Evolutionary conservation across 2,797 vertebrate genomes (phyloP), one percentile per base, ranked within the genome.

Genomic region (Clarias pachynema): DNA sequence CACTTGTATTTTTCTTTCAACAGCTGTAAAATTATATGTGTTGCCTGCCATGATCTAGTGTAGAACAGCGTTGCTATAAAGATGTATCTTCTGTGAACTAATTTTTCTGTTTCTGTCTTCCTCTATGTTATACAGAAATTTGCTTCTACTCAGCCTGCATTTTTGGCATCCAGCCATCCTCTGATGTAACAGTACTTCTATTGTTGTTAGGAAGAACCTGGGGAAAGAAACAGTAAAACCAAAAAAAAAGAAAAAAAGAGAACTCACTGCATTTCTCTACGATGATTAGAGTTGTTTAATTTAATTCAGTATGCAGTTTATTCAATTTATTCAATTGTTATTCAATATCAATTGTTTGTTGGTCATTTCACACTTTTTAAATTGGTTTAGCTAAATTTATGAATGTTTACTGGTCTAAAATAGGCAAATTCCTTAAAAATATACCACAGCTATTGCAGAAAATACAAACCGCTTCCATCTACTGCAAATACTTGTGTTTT

Each of bases 111-210:
- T 37, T 37, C 34, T 75, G 84, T 86, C 81, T 74, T 59, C 63
- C 16, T 60, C 73, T 87, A 85, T 59, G 62, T 85, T 87, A 57
- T 78, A 49, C 87, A 60, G 84, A 85, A 89, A 91, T 93, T 92
- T 91, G 83, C 29, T 9, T 84, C 3, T 80, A 31, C 40, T 81
- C 18, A 66, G 73, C 59, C 56, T 68, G 44, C 7, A 18, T 18
- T 75, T 84, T 73, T 88, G 77, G 29, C 79, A 84, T 26, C 60
- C 63, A 82, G 29, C 29, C 66, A 83, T n/a, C 16, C 62, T 81
- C 74, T 53, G 26, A 34, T 59, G 29, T 57, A 77, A 31, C 26
- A 77, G 7, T 18, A 57, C 8, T 57, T 59, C 18, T 5, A 2
- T 20, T 49, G 29, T 20, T 49, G 29, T 18, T 14, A 49, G 14